Evolutionary conservation across 2,113 vertebrate genomes (phyloP).

Genomic region (Athene noctua): DNA sequence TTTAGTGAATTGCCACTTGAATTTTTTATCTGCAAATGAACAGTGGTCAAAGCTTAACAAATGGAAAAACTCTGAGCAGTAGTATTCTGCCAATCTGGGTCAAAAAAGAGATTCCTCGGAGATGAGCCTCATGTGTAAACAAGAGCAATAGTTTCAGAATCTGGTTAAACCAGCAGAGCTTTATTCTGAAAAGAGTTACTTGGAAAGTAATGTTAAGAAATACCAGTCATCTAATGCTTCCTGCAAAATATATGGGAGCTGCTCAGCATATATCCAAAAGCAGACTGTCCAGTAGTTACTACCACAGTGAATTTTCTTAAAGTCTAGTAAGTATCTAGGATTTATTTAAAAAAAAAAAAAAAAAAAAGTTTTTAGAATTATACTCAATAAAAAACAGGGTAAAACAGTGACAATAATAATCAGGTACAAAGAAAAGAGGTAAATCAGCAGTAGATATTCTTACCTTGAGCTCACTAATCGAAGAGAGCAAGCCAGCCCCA

Average conservation of each 20-base stretch:
- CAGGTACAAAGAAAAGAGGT: neutral
- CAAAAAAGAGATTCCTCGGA: neutral
- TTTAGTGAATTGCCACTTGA: neutral
- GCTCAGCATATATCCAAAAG: neutral
- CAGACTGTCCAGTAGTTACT: neutral
- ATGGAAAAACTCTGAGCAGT: rapidly evolving
- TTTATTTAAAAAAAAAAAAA: neutral
- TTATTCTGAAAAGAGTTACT: neutral
- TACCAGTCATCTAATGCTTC: neutral
- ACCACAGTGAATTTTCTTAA: neutral
- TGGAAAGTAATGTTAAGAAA: neutral
- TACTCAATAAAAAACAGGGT: neutral
- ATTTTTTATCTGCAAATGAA: neutral
- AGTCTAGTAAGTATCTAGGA: neutral
- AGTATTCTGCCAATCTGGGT: neutral
- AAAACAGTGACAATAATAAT: neutral
- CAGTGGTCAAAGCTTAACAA: neutral
- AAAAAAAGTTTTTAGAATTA: neutral
- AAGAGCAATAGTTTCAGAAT: neutral
- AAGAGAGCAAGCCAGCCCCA: constrained; percentile 94
- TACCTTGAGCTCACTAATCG: constrained; percentile 96
- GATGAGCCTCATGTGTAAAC: rapidly evolving
- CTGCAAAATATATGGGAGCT: neutral
- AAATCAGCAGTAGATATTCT: neutral
- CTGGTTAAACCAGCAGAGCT: neutral